phyloP scores from a whole-genome alignment of 2,797 vertebrate species.

The Anabacerthia variegaticeps region DNA sequence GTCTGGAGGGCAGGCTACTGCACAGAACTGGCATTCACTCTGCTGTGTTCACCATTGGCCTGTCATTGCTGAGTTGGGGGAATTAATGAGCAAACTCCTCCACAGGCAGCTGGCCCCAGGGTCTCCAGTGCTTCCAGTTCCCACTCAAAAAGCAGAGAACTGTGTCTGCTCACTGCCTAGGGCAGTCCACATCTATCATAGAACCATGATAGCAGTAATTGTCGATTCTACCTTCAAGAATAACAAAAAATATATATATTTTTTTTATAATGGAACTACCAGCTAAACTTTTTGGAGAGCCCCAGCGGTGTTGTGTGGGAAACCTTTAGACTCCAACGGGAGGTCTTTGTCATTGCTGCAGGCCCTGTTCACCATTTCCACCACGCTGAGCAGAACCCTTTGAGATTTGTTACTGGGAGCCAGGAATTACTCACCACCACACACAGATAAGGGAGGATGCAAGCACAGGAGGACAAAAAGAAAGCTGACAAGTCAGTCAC shows the following conservation, averaged over 20 bases:
- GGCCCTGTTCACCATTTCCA: background rate
- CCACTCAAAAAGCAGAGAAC: background rate
- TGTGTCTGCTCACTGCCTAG: rapidly evolving
- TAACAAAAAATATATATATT: background rate
- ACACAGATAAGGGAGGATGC: background rate
- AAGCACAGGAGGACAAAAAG: background rate
- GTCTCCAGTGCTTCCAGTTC: background rate
- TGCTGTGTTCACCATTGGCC: rapidly evolving
- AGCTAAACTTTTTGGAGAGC: background rate
- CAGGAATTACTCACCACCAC: background rate
- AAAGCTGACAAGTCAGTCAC: background rate
- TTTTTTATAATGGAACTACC: background rate
- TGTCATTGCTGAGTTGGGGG: rapidly evolving
- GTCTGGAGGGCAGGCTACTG: background rate
- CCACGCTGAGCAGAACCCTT: background rate
- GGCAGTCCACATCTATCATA: rapidly evolving
- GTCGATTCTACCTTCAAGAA: background rate
- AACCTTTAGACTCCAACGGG: background rate
- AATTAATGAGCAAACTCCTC: background rate
- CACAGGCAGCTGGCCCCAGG: background rate
- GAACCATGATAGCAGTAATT: rapidly evolving
- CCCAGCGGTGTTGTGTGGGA: background rate
- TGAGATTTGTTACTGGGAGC: background rate
- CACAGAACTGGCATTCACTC: background rate
- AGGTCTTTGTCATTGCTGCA: background rate